Percentiles rank a stretch among this genome's conserved stretches.
phyloP scores from a whole-genome alignment of 1,140 invertebrate species.

The Drosophila equinoxialis region DNA sequence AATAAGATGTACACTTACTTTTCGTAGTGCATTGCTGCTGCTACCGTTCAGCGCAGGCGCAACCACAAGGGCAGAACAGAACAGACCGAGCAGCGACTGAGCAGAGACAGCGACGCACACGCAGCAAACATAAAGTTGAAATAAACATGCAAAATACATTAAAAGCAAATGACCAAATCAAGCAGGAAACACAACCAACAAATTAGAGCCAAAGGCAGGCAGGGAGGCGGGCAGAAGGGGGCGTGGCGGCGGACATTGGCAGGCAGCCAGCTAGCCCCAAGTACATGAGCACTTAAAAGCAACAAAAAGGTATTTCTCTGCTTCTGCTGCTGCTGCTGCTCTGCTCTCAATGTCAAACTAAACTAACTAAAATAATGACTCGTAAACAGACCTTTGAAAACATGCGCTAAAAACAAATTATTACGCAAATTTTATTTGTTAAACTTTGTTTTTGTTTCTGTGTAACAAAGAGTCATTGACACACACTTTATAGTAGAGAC shows the following conservation, averaged over 20 bases:
- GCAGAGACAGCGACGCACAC: slow-evolving; percentile 25
- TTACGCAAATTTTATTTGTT: slow-evolving; percentile 59
- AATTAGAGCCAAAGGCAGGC: slow-evolving; percentile 28
- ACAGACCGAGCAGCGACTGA: slow-evolving; percentile 2
- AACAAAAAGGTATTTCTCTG: slow-evolving; percentile 38
- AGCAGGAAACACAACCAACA: slow-evolving; percentile 42
- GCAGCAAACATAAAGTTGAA: slow-evolving; percentile 12
- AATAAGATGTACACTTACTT: no score
- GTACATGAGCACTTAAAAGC: slow-evolving; percentile 39
- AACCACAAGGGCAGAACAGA: slow-evolving; percentile 3
- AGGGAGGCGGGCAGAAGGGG: background rate
- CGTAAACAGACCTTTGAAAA: slow-evolving; percentile 3
- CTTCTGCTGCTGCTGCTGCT: slow-evolving; percentile 13
- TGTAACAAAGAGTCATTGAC: slow-evolving; percentile 47
- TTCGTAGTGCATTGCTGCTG: background rate
- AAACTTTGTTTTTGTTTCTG: slow-evolving; percentile 12
- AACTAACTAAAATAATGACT: slow-evolving; percentile 15
- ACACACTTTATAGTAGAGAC: slow-evolving; percentile 11
- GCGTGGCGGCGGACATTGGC: background rate
- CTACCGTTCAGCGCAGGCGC: background rate
- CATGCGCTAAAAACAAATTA: slow-evolving; percentile 38
- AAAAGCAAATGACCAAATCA: slow-evolving; percentile 58
- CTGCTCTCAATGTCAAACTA: slow-evolving; percentile 44
- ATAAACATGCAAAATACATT: slow-evolving; percentile 56
- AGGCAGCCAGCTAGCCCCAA: slow-evolving; percentile 19